Evolutionary conservation across 1,140 invertebrate genomes (phyloP), one percentile per base, ranked within the genome.

Genomic region (Macrotrachela quadricornifera): DNA sequence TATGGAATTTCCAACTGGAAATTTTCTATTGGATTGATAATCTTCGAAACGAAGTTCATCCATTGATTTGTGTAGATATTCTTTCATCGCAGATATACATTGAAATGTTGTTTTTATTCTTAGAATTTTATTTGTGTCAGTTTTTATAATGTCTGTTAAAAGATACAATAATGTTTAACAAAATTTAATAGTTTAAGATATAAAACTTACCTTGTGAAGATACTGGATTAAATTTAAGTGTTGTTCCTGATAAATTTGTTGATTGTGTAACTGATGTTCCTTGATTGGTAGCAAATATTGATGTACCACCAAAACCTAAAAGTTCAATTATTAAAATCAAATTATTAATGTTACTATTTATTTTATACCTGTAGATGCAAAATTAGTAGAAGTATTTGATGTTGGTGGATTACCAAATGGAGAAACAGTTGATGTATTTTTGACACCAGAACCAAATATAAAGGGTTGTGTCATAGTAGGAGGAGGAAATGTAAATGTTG

Each of bases 61-160:
- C 21, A 95, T 67, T 1, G 84, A 88, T 72, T 95, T 95, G 18
- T 63, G 71, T 63, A 94, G 87, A 71, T 95, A 95, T 63, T 95
- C 87, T 72, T 94, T 91, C 90, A 94, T 95, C 55, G 82, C 83
- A 6, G 85, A 88, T 42, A 95, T 95, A 64, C 86, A 92, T 64
- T 91, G 83, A 67, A 92, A 30, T 30, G 3, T 30, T 30, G 8
- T 8, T 85, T 59, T 82, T 78, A 1, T 85, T 94, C 54, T 77
- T 82, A 57, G 95, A 86, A 53, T 73, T 85, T 59, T 78, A 78
- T 1, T 79, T 77, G 12, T 76, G 74, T 3, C 83, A 83, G 67
- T 80, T 80, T 68, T 92, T 92, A 30, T 67, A 58, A 73, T 94
- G 82, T 0, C 85, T 83, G 64, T 94, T n/a, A n/a, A n/a, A n/a